phyloP scores from a whole-genome alignment of 2,888 invertebrate species.

The Acanthopleura granulata region DNA sequence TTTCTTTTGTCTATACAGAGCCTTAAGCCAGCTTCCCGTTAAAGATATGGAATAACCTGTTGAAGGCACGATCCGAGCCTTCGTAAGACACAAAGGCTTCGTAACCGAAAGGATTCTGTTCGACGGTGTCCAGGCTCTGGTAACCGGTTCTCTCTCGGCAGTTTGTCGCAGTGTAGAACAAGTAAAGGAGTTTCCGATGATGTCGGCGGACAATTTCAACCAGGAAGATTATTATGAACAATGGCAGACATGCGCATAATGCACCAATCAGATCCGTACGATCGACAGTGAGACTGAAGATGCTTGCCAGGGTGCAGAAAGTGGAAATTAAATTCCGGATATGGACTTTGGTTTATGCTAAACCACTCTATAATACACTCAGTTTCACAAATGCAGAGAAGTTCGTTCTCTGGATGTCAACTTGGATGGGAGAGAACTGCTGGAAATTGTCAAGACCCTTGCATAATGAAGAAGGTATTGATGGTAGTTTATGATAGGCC shows the following conservation, averaged over 20 bases:
- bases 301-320: background rate
- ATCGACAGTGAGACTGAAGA: background rate
- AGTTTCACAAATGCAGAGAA: slow-evolving; percentile 31
- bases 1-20: too few relatives aligned
- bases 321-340: background rate
- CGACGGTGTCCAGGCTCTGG: slow-evolving; percentile 23
- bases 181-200: slow-evolving; percentile 34
- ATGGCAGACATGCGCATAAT: background rate
- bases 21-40: slow-evolving; percentile 27
- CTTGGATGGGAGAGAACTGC: background rate
- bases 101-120: slow-evolving; percentile 24
- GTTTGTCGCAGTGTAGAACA: slow-evolving; percentile 29
- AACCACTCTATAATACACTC: slow-evolving; percentile 32
- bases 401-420: slow-evolving; percentile 27
- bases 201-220: slow-evolving; percentile 26
- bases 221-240: slow-evolving; percentile 3
- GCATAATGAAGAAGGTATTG: slow-evolving; percentile 19
- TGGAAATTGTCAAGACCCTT: slow-evolving; percentile 11
- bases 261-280: background rate
- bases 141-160: slow-evolving; percentile 28
- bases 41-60: slow-evolving; percentile 32
- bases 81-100: slow-evolving; percentile 37
- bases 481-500: slow-evolving; percentile 13
- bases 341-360: slow-evolving; percentile 1
- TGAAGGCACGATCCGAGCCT: slow-evolving; percentile 25